Percentiles rank a stretch among this genome's conserved stretches.
phyloP scores from a whole-genome alignment of 2,888 invertebrate genomes.

The Lithodes maja region DNA sequence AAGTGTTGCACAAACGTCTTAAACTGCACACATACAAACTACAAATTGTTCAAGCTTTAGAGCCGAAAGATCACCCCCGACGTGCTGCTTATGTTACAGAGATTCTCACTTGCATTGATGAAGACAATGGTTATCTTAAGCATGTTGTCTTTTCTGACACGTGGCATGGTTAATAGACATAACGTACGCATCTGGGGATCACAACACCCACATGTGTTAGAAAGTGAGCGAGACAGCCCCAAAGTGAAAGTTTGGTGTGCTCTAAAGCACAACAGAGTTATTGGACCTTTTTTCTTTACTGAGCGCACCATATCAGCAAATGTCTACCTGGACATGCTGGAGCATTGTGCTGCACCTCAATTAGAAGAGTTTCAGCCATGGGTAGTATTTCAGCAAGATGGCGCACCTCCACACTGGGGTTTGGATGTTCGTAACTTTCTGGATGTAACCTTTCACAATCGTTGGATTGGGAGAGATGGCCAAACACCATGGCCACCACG shows the following conservation, averaged over 20 bases:
- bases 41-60: constrained; percentile 53
- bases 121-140: constrained; percentile 51
- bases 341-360: constrained; percentile 20
- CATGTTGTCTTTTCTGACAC: constrained; percentile 55
- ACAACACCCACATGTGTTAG: not conserved
- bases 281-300: constrained; percentile 31
- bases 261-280: constrained; percentile 23
- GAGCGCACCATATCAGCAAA: constrained; percentile 17
- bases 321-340: constrained; percentile 38
- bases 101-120: constrained; percentile 51
- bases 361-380: constrained; percentile 20
- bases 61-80: constrained; percentile 51
- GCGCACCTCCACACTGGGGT: constrained; percentile 27
- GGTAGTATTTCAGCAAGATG: constrained; percentile 30
- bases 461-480: too few relatives aligned
- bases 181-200: constrained; percentile 32
- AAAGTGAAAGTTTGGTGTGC: not conserved
- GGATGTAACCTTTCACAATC: not conserved
- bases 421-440: constrained; percentile 25
- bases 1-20: constrained; percentile 50
- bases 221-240: not conserved
- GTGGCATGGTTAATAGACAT: constrained; percentile 18
- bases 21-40: constrained; percentile 40
- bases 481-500: too few relatives aligned
- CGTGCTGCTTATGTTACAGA: constrained; percentile 45